phyloP scores from a whole-genome alignment of 2,113 vertebrate species.

The Mionectes macconnelli region DNA sequence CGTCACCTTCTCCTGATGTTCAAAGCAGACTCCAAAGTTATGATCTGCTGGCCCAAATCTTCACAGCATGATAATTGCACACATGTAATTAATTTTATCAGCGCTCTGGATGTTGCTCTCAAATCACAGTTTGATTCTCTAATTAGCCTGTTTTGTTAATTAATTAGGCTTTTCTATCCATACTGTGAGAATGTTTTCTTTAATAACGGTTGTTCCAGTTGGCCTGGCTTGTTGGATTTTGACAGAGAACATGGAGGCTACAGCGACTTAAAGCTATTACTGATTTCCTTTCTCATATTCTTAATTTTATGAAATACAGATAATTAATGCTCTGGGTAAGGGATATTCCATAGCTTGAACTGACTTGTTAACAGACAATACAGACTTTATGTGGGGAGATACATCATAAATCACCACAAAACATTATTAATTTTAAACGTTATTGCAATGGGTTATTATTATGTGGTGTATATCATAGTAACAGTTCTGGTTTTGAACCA shows the following conservation, averaged over 20 bases:
- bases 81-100: neutral
- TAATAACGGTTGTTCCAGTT: neutral
- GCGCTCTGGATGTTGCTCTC: neutral
- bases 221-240: neutral
- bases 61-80: neutral
- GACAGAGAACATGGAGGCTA: neutral
- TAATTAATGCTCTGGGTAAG: neutral
- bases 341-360: neutral
- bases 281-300: neutral
- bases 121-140: neutral
- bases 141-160: slow-evolving; percentile 7
- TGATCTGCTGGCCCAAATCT: neutral
- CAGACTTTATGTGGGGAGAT: neutral
- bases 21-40: neutral
- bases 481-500: neutral
- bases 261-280: neutral
- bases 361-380: neutral
- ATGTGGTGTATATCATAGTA: neutral
- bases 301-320: neutral
- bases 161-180: neutral
- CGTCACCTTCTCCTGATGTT: neutral
- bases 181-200: neutral
- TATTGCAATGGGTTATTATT: neutral
- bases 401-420: neutral
- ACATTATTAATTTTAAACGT: neutral